phyloP scores from a whole-genome alignment of 1,140 invertebrate species.

The Zaprionus taronus region DNA sequence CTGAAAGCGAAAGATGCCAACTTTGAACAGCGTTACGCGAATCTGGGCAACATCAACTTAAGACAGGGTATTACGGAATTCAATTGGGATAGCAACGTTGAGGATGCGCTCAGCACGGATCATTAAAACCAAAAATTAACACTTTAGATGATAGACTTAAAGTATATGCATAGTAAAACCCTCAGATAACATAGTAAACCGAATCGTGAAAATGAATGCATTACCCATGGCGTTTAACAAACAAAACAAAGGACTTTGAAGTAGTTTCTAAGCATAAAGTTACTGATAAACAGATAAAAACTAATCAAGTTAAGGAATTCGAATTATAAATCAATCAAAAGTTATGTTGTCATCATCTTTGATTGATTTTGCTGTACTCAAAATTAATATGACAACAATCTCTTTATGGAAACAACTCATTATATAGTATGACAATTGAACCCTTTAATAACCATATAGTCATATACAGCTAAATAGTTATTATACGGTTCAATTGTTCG shows the following conservation, averaged over 20 bases:
- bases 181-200: conserved; percentile 40
- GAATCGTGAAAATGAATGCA: conserved; percentile 34
- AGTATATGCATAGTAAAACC: conserved; percentile 31
- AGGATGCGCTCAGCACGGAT: conserved; percentile 87
- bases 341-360: neutral
- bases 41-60: conserved; percentile 90
- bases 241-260: conserved; percentile 77
- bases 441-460: neutral
- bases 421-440: conserved; percentile 22
- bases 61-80: conserved; percentile 91
- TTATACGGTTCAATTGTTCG: conserved; percentile 20
- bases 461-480: neutral
- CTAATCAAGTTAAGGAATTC: conserved; percentile 31
- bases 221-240: conserved; percentile 33
- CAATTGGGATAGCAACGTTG: conserved; percentile 93
- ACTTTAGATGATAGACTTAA: conserved; percentile 55
- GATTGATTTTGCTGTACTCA: conserved; percentile 24
- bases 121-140: conserved; percentile 81
- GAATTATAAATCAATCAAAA: conserved; percentile 58
- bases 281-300: conserved; percentile 51
- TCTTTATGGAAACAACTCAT: conserved; percentile 35
- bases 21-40: conserved; percentile 91
- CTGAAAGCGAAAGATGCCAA: conserved; percentile 91
- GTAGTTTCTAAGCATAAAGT: conserved; percentile 72
- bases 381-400: conserved; percentile 49